These are phyloP conservation scores for Gymnocheta viridis DNA, from an alignment of 2,888 invertebrate species.

Conservation along the genomic window DNA sequence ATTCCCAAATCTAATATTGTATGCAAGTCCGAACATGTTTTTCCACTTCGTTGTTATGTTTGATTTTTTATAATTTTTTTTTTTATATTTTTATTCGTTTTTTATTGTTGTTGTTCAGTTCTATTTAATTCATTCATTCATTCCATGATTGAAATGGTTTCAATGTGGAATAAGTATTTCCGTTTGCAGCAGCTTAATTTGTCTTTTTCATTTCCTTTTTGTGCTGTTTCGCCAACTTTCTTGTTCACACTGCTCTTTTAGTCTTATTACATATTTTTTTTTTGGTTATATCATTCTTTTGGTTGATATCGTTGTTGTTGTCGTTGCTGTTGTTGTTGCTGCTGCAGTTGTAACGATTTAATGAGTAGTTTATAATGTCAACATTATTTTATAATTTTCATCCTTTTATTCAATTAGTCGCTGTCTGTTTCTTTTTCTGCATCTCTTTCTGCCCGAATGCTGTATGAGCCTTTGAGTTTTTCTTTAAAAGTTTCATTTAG, in stretches of 20 bases:
- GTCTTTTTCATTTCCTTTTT: conserved; percentile 48
- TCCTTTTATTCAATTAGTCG: conserved; percentile 60
- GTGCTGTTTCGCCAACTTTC: not conserved
- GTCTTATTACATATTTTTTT: not conserved
- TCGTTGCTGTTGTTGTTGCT: conserved; percentile 24
- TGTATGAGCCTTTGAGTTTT: not conserved
- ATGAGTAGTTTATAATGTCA: conserved; percentile 69
- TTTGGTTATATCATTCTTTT: conserved; percentile 7
- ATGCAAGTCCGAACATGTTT: conserved; percentile 45
- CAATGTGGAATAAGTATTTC: conserved; percentile 35
- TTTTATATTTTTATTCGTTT: not conserved
- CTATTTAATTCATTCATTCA: conserved; percentile 48
- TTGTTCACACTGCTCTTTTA: not conserved
- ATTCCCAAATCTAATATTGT: conserved; percentile 23
- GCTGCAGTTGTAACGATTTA: conserved; percentile 61
- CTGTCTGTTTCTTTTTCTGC: conserved; percentile 12
- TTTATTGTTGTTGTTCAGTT: conserved; percentile 8
- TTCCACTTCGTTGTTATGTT: conserved; percentile 28
- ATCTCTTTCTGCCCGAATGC: not conserved
- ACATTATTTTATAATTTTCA: conserved; percentile 68
- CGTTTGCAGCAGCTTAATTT: conserved; percentile 41
- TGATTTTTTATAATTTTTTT: not conserved
- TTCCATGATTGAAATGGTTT: conserved; percentile 32
- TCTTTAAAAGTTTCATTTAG: conserved; percentile 10
- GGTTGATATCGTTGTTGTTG: not conserved